Base-by-base conservation (phyloP, 2,888 invertebrate species). In the Xestia sexstrigata region DNA sequence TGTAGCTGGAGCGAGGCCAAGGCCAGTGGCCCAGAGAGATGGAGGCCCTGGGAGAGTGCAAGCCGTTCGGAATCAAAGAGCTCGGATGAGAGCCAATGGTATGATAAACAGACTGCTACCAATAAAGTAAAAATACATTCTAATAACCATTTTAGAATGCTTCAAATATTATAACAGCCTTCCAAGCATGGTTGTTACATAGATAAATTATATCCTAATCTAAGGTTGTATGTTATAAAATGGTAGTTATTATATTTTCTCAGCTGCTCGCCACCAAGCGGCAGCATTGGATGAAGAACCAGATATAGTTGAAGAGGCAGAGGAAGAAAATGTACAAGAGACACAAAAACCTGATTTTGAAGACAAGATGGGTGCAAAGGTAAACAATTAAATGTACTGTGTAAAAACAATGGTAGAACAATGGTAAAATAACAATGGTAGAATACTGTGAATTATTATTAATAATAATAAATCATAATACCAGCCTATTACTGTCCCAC, bases 311-410 rank as follows among this genome's bases (percentile, higher is more conserved):
- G 94, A 97, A 47, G 97, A 97, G 20, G 96, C 95, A 9, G 97
- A 97, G 68, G 95, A 97, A 45, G 95, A 95, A 39, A 92, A 86
- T 74, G 87, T 87, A 52, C 89, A 91, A 20, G 95, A 94, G 23
- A 79, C 88, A 39, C 91, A 91, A 66, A 94, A 93, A 88, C 82
- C 94, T 23, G 96, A 96, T 20, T 92, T 96, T 75, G 98, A 98
- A 89, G 98, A 98, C 65, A 99, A 99, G 95, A 97, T 98, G 93
- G 99, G 99, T 17, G 98, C 99, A 0, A 99, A 99, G 95, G 96
- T 96, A 89, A 74, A 23, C 60, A 45, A 20, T 45, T 4, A 23
- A 45, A 30, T 47, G 8, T 49, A 49, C 9, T 26, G 6, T 30
- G 26, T 23, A 23, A 9, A 26, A n/a, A 42, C 6, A 70, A 30